phyloP scores from a whole-genome alignment of 2,113 vertebrate genomes.

The Pseudorectes ferrugineus region DNA sequence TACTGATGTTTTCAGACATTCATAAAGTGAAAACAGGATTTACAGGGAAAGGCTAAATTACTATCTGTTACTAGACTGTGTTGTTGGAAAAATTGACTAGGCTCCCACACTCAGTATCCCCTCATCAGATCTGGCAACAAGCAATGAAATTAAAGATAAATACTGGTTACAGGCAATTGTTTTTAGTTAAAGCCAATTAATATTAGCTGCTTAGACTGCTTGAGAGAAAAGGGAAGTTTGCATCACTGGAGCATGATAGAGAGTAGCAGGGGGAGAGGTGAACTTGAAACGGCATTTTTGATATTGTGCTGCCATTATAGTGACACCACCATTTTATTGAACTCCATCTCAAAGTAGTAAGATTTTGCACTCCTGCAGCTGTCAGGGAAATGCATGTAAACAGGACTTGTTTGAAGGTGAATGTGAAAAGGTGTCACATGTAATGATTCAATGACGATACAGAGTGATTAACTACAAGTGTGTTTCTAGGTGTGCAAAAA shows the following conservation, averaged over 20 bases:
- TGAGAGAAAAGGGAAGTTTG: neutral
- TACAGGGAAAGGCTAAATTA: conserved; percentile 25
- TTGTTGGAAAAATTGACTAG: neutral
- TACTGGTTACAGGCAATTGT: neutral
- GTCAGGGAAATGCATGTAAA: neutral
- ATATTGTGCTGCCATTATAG: neutral
- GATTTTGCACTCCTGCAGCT: neutral
- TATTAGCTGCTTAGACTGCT: neutral
- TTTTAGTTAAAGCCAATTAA: neutral
- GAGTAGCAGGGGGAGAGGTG: neutral
- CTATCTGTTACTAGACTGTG: neutral
- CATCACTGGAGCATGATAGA: neutral
- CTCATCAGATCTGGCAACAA: neutral
- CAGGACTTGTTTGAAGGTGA: no score
- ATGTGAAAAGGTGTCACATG: neutral
- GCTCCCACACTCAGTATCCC: neutral
- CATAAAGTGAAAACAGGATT: neutral
- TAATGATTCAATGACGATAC: neutral
- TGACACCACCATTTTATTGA: neutral
- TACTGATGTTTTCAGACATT: neutral
- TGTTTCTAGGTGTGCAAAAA: neutral
- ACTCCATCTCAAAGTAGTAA: neutral
- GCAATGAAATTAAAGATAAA: conserved; percentile 8
- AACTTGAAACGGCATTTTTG: neutral
- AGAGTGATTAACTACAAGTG: neutral